Conservation (phyloP, 2,113 vertebrate species). For the Zosterops hypoxanthus region DNA sequence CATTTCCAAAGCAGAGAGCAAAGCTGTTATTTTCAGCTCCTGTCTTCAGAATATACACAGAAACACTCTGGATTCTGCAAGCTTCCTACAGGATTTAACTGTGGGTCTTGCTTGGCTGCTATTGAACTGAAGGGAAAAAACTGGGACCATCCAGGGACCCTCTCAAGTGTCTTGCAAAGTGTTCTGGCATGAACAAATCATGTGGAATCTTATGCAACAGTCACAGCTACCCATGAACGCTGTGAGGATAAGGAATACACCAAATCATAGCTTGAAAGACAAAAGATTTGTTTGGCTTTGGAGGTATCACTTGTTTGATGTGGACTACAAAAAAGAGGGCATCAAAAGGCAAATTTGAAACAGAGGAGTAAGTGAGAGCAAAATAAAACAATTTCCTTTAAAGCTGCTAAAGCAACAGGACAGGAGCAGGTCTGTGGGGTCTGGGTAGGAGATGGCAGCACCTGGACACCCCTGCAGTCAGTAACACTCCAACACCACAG, state of each 20-base stretch:
- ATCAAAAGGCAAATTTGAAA: not conserved
- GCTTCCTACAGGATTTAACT: not conserved
- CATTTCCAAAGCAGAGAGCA: not conserved
- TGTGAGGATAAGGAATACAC: not conserved
- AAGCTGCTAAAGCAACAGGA: not conserved
- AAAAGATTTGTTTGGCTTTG: not conserved
- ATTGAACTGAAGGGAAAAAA: not conserved
- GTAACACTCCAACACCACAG: rapidly evolving
- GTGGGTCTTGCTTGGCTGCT: not conserved
- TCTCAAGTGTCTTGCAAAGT: not conserved
- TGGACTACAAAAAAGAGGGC: not conserved
- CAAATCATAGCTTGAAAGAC: not conserved
- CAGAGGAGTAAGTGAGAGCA: not conserved
- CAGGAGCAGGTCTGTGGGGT: not conserved
- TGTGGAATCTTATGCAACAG: not conserved
- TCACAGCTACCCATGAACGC: not conserved
- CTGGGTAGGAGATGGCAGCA: slow-evolving; percentile 31
- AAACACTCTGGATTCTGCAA: not conserved
- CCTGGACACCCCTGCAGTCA: not conserved
- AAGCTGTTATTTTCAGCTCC: not conserved
- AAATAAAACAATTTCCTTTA: not conserved
- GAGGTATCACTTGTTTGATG: not conserved
- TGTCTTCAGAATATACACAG: not conserved
- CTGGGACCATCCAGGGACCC: not conserved
- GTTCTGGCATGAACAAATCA: not conserved